Evolutionary conservation across 1,140 invertebrate genomes (phyloP).

Genomic region (Zeugodacus cucurbitae): DNA sequence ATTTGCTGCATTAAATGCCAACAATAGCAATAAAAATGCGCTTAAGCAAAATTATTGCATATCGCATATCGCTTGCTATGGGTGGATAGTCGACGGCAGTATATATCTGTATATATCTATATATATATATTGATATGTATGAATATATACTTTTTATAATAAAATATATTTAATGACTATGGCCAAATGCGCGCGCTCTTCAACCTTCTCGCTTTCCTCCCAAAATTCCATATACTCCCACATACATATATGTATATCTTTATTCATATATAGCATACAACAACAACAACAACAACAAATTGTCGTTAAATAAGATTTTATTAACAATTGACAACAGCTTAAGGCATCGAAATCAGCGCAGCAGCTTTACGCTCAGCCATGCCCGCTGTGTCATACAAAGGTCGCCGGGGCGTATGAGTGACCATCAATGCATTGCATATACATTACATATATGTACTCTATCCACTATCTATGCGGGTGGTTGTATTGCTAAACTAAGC

Average conservation of each 20-base stretch:
- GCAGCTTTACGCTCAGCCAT: not conserved
- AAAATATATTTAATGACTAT: not conserved
- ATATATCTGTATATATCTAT: not conserved
- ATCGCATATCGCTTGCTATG: no score
- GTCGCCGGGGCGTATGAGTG: not conserved
- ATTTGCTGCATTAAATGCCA: not conserved
- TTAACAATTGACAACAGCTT: conserved; percentile 7
- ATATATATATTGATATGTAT: not conserved
- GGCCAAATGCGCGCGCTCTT: not conserved
- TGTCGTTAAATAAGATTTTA: conserved; percentile 20
- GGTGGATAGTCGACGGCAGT: not conserved
- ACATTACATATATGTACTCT: no score
- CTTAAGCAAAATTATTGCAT: not conserved
- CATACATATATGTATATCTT: not conserved
- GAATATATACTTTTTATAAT: not conserved
- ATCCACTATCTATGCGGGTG: not conserved
- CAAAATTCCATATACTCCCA: no score
- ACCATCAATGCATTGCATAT: not conserved
- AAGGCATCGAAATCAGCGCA: not conserved
- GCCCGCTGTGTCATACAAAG: not conserved
- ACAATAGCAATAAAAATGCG: not conserved
- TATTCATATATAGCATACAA: not conserved
- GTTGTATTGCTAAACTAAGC: not conserved
- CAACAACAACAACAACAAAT: not conserved
- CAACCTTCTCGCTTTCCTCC: no score